Conservation (phyloP, 2,797 vertebrate species). For the Perodicticus potto region DNA sequence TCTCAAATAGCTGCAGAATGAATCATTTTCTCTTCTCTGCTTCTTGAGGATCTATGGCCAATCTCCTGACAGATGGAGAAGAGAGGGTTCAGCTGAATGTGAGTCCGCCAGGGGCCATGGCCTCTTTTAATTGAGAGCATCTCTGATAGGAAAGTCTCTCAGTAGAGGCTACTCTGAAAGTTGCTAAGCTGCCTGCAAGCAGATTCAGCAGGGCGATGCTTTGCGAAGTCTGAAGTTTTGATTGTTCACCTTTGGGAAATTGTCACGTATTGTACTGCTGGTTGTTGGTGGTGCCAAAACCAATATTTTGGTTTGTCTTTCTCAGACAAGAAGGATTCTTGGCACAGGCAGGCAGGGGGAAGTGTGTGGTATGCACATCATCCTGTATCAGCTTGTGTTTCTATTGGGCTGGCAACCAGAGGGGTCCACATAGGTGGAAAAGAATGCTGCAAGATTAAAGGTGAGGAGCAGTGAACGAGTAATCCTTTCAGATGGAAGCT, state of each 20-base stretch:
- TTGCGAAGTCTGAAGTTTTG: constrained; percentile 13
- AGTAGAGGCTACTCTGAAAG: background rate
- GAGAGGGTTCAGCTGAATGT: background rate
- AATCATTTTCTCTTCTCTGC: background rate
- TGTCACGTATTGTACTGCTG: background rate
- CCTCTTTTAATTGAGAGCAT: background rate
- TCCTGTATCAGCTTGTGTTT: constrained; percentile 40
- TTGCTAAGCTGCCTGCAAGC: background rate
- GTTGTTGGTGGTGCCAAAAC: background rate
- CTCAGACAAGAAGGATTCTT: constrained; percentile 37
- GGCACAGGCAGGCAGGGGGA: background rate
- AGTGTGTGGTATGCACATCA: background rate
- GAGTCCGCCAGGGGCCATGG: background rate
- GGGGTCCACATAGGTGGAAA: background rate
- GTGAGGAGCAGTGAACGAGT: background rate
- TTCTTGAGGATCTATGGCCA: background rate
- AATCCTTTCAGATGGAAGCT: background rate
- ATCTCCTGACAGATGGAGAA: background rate
- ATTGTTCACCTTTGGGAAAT: constrained; percentile 9
- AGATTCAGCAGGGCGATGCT: background rate
- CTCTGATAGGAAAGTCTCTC: background rate
- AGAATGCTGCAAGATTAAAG: background rate
- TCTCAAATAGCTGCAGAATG: background rate
- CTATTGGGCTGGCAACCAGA: background rate
- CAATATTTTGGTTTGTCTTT: background rate